Base-by-base conservation (phyloP, 2,113 vertebrate genomes). In the Pipra filicauda region DNA sequence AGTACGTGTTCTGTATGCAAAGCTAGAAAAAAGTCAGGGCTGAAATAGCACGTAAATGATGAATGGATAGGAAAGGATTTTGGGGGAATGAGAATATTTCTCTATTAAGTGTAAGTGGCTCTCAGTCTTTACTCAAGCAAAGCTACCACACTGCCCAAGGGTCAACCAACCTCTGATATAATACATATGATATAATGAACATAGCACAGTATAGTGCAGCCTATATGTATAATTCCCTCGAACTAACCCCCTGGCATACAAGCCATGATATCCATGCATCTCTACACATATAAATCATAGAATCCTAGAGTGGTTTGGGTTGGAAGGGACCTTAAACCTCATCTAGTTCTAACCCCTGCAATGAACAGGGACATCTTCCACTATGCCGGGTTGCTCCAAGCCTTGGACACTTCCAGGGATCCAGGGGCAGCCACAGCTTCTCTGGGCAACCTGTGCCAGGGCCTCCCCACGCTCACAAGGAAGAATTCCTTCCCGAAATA, bases 401-500 rank as follows among this genome's bases (percentile, higher is more conserved):
- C 10, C 46, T 17, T 21, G 39, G 28, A 15, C 46, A n/a, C 11
- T 67, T 1, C 12, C 28, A 75, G 37, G 18, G 52, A 37, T 30
- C n/a, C n/a, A n/a, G 28, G 11, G 28, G 2, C 28, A 69, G 12
- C 39, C 46, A 21, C 16, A 69, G 24, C 14, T 69, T 0, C 62
- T 61, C 39, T 54, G n/a, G 39, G 13, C 5, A 82, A 0, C 24
- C 20, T 48, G 39, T 9, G 16, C 46, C 39, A 61, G 52, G 2
- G 23, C 11, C 46, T 54, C 0, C 0, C 7, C 37, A 46, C 23
- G 10, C 23, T 61, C 16, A 0, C 5, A 46, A 19, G 0, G 28
- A 23, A 12, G 0, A 83, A 70, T 70, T 55, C 15, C 21, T 83
- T 22, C 11, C n/a, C 21, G 31, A 11, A 3, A 49, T 43, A 12